phyloP scores from a whole-genome alignment of 2,888 invertebrate genomes.

The Meganola albula region DNA sequence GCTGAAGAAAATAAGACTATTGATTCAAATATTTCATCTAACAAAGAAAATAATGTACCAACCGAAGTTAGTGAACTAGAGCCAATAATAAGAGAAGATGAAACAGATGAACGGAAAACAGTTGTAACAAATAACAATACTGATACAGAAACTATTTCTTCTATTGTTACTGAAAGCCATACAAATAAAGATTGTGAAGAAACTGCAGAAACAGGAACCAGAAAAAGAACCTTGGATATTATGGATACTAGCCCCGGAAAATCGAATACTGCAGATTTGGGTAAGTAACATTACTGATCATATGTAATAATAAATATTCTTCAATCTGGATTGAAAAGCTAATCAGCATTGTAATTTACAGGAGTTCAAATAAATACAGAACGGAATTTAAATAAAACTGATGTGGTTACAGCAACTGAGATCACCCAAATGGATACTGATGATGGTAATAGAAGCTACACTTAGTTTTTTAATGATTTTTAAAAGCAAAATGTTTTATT shows the following conservation, averaged over 20 bases:
- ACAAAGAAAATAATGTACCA: background rate
- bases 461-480: background rate
- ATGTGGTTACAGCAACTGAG: background rate
- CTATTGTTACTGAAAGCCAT: constrained; percentile 1
- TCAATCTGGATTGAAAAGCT: too few species aligned
- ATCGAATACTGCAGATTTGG: constrained; percentile 3
- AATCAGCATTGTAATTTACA: too few species aligned
- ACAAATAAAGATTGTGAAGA: background rate
- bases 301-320: too few species aligned
- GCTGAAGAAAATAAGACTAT: too few species aligned
- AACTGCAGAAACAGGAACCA: too few species aligned
- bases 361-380: too few species aligned
- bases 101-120: constrained; percentile 1
- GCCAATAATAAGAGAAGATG: constrained; percentile 12
- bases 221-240: background rate
- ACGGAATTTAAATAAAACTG: too few species aligned
- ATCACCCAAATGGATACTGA: constrained; percentile 5
- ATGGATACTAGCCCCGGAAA: constrained; percentile 8
- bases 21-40: too few species aligned
- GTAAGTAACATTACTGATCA: too few species aligned
- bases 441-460: constrained; percentile 3
- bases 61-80: constrained; percentile 10
- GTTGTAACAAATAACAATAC: background rate
- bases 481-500: background rate
- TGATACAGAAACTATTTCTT: constrained; percentile 1